Conservation (phyloP, 2,888 invertebrate genomes). For the Dione vanillae region DNA sequence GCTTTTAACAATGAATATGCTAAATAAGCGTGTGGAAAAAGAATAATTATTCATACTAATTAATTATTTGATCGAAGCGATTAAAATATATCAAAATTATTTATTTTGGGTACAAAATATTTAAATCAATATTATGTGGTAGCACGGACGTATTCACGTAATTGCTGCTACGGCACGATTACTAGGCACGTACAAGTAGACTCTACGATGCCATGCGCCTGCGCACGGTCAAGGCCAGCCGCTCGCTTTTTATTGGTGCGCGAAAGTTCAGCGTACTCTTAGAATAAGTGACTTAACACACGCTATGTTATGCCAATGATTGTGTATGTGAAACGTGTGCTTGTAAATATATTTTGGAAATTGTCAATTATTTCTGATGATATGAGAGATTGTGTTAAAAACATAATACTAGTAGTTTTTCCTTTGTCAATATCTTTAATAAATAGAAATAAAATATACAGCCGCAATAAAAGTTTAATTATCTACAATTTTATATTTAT, state of each 20-base stretch:
- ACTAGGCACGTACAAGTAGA: constrained; percentile 37
- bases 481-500: constrained; percentile 6
- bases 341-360: constrained; percentile 19
- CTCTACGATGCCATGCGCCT: constrained; percentile 49
- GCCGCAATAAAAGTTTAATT: constrained; percentile 2
- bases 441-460: constrained; percentile 10
- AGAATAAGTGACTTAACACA: constrained; percentile 45
- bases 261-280: constrained; percentile 75
- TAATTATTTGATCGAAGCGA: background rate
- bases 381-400: background rate
- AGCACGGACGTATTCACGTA: constrained; percentile 23
- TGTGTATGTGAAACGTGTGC: constrained; percentile 27
- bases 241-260: constrained; percentile 69
- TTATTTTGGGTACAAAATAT: background rate
- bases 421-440: constrained; percentile 5
- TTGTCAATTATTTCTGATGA: constrained; percentile 15
- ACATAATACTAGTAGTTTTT: background rate
- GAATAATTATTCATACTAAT: background rate
- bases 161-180: constrained; percentile 29
- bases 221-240: constrained; percentile 79
- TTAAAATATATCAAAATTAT: background rate
- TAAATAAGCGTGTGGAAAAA: background rate
- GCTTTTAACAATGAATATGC: constrained; percentile 22
- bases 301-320: constrained; percentile 34
- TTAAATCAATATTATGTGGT: constrained; percentile 12